These are phyloP conservation scores for Halesus radiatus DNA, from an alignment of 1,140 invertebrate species.

Conservation along the genomic window DNA sequence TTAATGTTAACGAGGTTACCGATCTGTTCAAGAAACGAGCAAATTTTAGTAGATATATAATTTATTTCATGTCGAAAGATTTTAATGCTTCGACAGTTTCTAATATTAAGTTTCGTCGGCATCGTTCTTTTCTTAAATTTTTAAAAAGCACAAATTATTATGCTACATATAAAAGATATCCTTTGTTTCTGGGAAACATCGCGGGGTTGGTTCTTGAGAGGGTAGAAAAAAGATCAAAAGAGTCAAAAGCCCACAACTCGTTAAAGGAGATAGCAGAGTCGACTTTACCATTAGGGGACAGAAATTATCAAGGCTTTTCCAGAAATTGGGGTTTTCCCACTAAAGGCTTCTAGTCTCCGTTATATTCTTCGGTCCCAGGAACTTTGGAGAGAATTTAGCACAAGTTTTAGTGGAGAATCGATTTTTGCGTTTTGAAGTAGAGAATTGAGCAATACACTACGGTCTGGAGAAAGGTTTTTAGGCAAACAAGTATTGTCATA, in stretches of 20 bases:
- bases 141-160: neutral
- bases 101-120: neutral
- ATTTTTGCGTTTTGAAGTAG: neutral
- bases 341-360: neutral
- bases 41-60: neutral
- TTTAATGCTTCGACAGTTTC: neutral
- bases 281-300: conserved; percentile 51
- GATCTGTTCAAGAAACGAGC: too few relatives aligned
- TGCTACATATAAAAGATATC: neutral
- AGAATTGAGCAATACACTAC: too few relatives aligned
- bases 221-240: neutral
- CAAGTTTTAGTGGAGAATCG: neutral
- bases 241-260: conserved; percentile 48
- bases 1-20: too few relatives aligned
- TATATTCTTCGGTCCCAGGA: neutral
- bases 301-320: conserved; percentile 34
- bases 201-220: neutral
- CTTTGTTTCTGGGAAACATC: neutral
- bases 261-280: conserved; percentile 50
- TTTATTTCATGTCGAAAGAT: neutral
- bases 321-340: conserved; percentile 25
- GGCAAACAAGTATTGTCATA: too few relatives aligned
- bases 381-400: conserved; percentile 3
- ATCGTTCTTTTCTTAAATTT: neutral
- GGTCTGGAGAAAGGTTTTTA: too few relatives aligned